Evolutionary conservation across 2,797 vertebrate species (phyloP).

Genomic region (Dipus sagitta): DNA sequence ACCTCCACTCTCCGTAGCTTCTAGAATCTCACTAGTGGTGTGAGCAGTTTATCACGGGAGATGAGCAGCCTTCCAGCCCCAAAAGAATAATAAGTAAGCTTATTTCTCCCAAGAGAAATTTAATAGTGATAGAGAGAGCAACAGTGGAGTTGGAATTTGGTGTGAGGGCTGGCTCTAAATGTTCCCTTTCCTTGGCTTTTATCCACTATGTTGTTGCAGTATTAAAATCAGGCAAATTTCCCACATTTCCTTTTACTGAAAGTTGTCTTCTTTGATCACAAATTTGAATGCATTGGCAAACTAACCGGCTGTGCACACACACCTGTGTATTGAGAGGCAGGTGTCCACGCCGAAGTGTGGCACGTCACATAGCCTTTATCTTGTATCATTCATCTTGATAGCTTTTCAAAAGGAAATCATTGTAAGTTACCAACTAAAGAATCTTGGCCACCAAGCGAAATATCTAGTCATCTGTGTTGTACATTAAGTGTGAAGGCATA

Average conservation of each 20-base stretch:
- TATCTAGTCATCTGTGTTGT: conserved; percentile 71
- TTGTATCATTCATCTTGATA: conserved; percentile 79
- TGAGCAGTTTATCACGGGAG: background rate
- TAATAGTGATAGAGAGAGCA: background rate
- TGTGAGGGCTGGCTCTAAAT: background rate
- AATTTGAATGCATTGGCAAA: conserved; percentile 27
- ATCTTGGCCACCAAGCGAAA: conserved; percentile 75
- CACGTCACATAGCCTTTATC: conserved; percentile 60
- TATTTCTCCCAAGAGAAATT: background rate
- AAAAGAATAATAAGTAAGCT: background rate
- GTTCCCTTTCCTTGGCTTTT: background rate
- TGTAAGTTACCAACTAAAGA: conserved; percentile 64
- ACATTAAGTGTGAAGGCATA: conserved; percentile 74
- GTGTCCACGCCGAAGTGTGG: background rate
- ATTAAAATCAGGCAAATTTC: background rate
- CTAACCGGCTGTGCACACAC: background rate
- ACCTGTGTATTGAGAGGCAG: conserved; percentile 13
- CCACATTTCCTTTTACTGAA: conserved; percentile 15
- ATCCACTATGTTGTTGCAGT: background rate
- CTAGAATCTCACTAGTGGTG: background rate
- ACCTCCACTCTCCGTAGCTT: background rate
- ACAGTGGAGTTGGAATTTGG: background rate
- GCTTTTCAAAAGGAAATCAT: conserved; percentile 73
- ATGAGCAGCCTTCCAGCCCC: background rate
- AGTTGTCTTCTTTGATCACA: conserved; percentile 41